Percentiles rank a stretch among this genome's conserved stretches.
Conservation (phyloP, 2,113 vertebrate genomes). For the Pollachius pollachius region DNA sequence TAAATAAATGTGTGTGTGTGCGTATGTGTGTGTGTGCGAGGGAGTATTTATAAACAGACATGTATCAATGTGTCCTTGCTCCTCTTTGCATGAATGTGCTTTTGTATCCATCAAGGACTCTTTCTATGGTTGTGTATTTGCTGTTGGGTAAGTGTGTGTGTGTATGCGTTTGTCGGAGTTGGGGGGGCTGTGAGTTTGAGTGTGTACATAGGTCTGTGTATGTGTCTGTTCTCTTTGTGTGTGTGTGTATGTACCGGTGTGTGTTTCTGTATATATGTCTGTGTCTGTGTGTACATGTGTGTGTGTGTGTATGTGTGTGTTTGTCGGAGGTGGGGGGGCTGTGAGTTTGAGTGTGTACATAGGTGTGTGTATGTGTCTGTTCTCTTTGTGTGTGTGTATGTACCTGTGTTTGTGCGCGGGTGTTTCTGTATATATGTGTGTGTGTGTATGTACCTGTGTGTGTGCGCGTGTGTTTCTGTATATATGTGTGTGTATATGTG, state of each 20-base stretch:
- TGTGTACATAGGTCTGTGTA: no score
- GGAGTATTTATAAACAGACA: no score
- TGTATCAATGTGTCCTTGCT: background rate
- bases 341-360: no score
- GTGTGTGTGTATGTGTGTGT: background rate
- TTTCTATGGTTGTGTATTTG: background rate
- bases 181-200: no score
- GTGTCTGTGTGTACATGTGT: background rate
- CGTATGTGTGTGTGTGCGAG: background rate
- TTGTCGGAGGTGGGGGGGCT: no score
- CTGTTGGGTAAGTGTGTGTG: background rate
- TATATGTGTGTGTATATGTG: background rate
- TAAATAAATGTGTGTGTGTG: background rate
- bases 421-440: conserved; percentile 11
- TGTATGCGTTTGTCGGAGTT: no score
- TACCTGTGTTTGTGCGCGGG: background rate
- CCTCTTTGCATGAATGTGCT: background rate
- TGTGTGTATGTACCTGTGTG: conserved; percentile 5
- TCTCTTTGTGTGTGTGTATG: no score
- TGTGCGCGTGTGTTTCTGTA: background rate
- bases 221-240: conserved; percentile 12
- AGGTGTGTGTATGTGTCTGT: background rate
- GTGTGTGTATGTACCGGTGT: conserved; percentile 5
- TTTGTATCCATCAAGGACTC: background rate
- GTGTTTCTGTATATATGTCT: background rate